These are phyloP conservation scores for Hemicrepidius hirtus DNA, from an alignment of 2,888 invertebrate species.

Conservation along the genomic window DNA sequence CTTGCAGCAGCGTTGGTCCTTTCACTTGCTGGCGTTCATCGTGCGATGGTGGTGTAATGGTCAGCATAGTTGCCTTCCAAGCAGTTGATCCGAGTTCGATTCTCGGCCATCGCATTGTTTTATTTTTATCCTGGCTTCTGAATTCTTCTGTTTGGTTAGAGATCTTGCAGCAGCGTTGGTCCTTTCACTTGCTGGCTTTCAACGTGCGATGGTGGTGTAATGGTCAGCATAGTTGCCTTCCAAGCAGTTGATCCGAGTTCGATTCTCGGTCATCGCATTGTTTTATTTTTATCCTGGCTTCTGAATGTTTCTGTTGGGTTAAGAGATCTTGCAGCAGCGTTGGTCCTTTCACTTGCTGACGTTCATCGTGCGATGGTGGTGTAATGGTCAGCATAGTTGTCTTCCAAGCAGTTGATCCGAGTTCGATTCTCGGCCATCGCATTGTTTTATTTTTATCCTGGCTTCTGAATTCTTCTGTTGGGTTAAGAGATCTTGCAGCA, in stretches of 20 bases:
- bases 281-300: too few relatives aligned
- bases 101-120: conserved; percentile 70
- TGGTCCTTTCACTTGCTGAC: too few relatives aligned
- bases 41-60: conserved; percentile 72
- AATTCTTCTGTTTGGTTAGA: too few relatives aligned
- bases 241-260: too few relatives aligned
- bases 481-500: too few relatives aligned
- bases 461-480: neutral
- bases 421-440: conserved; percentile 73
- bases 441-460: conserved; percentile 42
- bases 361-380: conserved; percentile 68
- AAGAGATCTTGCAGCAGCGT: too few relatives aligned
- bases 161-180: too few relatives aligned
- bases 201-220: conserved; percentile 70
- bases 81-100: conserved; percentile 73
- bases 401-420: conserved; percentile 73
- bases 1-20: too few relatives aligned
- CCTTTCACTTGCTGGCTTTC: too few relatives aligned
- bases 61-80: conserved; percentile 73
- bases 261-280: too few relatives aligned
- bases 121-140: neutral
- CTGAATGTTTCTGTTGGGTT: too few relatives aligned
- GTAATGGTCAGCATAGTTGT: conserved; percentile 59
- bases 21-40: neutral
- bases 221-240: too few relatives aligned